Conservation (phyloP, 1,140 invertebrate genomes). For the Propsilocerus akamusi region DNA sequence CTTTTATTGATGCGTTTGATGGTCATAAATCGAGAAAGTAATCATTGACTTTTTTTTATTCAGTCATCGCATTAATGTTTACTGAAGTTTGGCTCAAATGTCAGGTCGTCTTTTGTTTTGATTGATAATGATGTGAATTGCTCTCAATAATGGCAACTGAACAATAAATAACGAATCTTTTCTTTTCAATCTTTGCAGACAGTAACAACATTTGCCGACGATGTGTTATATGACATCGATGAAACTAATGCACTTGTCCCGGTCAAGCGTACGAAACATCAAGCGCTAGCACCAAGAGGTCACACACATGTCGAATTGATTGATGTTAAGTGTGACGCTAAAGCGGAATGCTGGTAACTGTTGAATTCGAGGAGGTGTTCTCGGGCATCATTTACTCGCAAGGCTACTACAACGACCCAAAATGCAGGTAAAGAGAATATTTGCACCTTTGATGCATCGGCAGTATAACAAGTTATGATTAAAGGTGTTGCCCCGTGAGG, state of each 20-base stretch:
- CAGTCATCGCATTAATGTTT: neutral
- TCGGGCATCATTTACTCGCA: conserved; percentile 57
- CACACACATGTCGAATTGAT: conserved; percentile 30
- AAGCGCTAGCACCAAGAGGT: conserved; percentile 8
- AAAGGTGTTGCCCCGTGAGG: too few relatives aligned
- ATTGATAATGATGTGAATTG: neutral
- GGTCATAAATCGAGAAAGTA: too few relatives aligned
- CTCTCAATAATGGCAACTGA: too few relatives aligned
- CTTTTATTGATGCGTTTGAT: too few relatives aligned
- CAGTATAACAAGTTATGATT: too few relatives aligned
- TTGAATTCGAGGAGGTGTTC: conserved; percentile 42
- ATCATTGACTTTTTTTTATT: neutral
- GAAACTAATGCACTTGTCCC: neutral
- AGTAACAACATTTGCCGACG: conserved; percentile 14
- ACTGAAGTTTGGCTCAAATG: neutral
- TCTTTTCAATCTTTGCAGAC: neutral
- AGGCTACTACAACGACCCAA: conserved; percentile 41
- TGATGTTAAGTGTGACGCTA: conserved; percentile 40
- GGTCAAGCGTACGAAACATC: neutral
- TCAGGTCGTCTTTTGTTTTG: neutral
- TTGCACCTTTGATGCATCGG: neutral
- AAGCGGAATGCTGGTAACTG: conserved; percentile 37
- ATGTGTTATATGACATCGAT: neutral
- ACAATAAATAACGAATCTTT: neutral
- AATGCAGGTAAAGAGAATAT: conserved; percentile 31